phyloP scores from a whole-genome alignment of 2,888 invertebrate genomes.

The Sminthurinus aureus region DNA sequence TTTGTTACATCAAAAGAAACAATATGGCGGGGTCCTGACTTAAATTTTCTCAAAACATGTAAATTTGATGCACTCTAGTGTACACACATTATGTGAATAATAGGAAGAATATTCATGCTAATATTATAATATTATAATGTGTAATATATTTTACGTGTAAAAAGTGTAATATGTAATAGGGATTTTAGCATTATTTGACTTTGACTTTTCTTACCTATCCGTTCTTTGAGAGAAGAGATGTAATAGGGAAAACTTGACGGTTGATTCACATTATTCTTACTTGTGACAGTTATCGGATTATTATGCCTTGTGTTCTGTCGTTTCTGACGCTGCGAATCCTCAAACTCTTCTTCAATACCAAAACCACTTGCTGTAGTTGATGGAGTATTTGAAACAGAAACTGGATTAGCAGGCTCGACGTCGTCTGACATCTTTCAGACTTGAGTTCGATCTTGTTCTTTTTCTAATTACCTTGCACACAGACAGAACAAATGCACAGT shows the following conservation, averaged over 20 bases:
- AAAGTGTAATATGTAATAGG: not conserved
- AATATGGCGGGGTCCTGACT: too few species aligned
- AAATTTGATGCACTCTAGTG: too few species aligned
- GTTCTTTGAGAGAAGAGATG: constrained; percentile 37
- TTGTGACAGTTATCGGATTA: constrained; percentile 14
- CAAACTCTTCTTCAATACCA: not conserved
- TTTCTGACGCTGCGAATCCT: not conserved
- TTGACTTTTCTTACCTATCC: constrained; percentile 41
- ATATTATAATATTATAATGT: not conserved
- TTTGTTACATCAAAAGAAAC: too few species aligned
- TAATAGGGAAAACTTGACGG: constrained; percentile 33
- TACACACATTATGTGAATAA: too few species aligned
- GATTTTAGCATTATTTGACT: too few species aligned
- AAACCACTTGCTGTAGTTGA: not conserved
- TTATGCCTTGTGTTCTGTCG: not conserved
- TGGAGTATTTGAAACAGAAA: constrained; percentile 18
- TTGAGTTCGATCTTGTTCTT: not conserved
- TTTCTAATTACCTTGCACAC: constrained; percentile 10
- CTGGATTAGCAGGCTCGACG: constrained; percentile 32
- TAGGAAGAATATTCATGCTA: too few species aligned
- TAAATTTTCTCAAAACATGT: too few species aligned
- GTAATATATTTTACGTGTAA: not conserved
- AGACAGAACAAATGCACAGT: not conserved
- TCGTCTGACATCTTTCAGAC: constrained; percentile 21
- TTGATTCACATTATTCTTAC: not conserved